Evolutionary conservation across 2,888 invertebrate species (phyloP), one percentile per base, ranked within the genome.

Genomic region (Aleiodes testaceus): DNA sequence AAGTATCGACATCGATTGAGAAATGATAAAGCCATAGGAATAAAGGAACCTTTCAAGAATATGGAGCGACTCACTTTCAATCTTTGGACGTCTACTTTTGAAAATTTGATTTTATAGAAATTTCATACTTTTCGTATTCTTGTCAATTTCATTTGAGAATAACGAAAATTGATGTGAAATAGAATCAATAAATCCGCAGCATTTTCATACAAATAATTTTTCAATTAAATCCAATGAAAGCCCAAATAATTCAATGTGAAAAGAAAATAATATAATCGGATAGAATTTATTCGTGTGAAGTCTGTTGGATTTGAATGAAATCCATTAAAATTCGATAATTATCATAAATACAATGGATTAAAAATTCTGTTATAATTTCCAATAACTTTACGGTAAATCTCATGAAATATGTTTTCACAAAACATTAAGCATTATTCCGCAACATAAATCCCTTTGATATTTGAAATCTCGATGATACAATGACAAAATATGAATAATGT

Each of bases 1-100:
- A 70, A 36, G 53, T 59, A 70, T 70, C 55, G 70, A 70, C 66
- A 70, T 2, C 18, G n/a, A 12, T 36, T 42, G 49, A 59, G 49
- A 70, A 70, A 66, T 70, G 44, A 55, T 52, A 22, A 42, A 64
- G 63, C 52, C 22, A 55, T 26, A 26, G n/a, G 26, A 26, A 26
- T 26, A 26, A 26, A 26, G 49, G n/a, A 18, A 16, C 16, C 49
- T 49, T 16, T 2, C 14, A 49, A 45, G 18, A 22, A 44, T 16
- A 61, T 18, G 14, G 26, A 61, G n/a, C 16, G 3, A 36, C 52
- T 16, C n/a, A 26, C 30, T 30, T 36, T 30, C 16, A 14, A 61
- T 42, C 16, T 61, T 61, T 61, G 4, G 30, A 36, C 16, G 11
- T 9, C 18, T 61, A 1, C 7, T n/a, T n/a, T 14, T 30, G 18